Evolutionary conservation across 2,888 invertebrate genomes (phyloP).

Genomic region (Xestia sexstrigata): DNA sequence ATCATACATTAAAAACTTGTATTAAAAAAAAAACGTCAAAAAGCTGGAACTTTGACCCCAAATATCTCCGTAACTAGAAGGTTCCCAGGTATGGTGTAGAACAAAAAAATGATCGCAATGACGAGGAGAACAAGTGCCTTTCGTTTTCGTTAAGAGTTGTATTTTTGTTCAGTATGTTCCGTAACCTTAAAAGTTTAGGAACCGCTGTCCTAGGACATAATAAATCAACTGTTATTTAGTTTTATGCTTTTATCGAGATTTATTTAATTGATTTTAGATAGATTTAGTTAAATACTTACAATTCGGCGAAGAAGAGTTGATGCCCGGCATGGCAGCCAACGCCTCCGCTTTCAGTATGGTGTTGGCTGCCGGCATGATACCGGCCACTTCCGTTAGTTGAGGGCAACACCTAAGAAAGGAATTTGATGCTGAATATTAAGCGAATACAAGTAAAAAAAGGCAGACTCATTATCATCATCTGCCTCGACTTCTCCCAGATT

Average conservation of each 20-base stretch:
- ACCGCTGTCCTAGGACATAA: not conserved
- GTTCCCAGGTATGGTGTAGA: too few species aligned
- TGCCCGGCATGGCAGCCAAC: conserved; percentile 83
- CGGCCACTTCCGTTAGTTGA: conserved; percentile 87
- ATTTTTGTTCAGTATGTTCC: not conserved
- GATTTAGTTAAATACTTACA: conserved; percentile 84
- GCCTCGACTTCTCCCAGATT: not conserved
- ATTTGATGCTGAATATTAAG: not conserved
- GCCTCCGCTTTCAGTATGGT: conserved; percentile 84
- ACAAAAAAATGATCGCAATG: too few species aligned
- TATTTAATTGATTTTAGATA: conserved; percentile 20
- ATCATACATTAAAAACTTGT: too few species aligned
- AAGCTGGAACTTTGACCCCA: too few species aligned
- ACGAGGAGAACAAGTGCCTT: too few species aligned
- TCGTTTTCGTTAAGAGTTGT: too few species aligned
- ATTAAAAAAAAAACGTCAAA: too few species aligned
- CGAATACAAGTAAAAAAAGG: not conserved
- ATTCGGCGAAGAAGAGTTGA: conserved; percentile 85
- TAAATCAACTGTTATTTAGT: not conserved
- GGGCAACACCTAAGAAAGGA: conserved; percentile 84
- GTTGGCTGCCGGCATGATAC: conserved; percentile 84
- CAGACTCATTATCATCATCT: not conserved
- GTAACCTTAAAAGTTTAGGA: not conserved
- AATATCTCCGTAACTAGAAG: too few species aligned
- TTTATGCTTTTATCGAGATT: not conserved